A percentile compares a stretch with the other conserved stretches of the same genome.
Evolutionary conservation across 2,113 vertebrate species (phyloP).

Genomic region (Channa maculata): DNA sequence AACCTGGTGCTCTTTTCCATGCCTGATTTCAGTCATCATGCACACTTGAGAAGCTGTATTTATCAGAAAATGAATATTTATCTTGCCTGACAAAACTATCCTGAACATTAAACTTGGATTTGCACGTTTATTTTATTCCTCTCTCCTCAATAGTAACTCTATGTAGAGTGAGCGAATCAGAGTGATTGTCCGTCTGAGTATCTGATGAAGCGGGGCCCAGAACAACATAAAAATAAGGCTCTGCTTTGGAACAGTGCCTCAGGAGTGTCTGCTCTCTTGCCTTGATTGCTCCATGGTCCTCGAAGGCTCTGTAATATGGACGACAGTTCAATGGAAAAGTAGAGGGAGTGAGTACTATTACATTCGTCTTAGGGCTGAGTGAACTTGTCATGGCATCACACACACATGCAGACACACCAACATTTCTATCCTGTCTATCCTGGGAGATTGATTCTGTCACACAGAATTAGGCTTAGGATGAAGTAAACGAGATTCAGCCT

Average conservation of each 20-base stretch:
- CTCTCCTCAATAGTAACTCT: conserved; percentile 13
- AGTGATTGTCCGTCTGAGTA: conserved; percentile 58
- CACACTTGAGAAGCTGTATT: conserved; percentile 51
- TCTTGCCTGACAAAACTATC: conserved; percentile 24
- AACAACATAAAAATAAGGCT: conserved; percentile 55
- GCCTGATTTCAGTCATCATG: conserved; percentile 63
- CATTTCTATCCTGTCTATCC: conserved; percentile 35
- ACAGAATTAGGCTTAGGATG: conserved; percentile 46
- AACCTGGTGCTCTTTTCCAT: conserved; percentile 49
- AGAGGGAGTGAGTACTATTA: conserved; percentile 49
- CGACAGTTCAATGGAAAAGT: conserved; percentile 46
- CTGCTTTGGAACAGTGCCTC: conserved; percentile 51
- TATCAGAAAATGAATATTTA: conserved; percentile 29
- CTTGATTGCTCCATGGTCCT: conserved; percentile 62
- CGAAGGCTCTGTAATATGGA: conserved; percentile 58
- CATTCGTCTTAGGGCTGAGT: conserved; percentile 63
- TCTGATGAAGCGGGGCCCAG: conserved; percentile 55
- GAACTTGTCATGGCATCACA: conserved; percentile 53
- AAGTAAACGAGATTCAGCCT: conserved; percentile 61
- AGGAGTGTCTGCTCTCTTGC: conserved; percentile 46
- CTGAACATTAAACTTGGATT: conserved; percentile 29
- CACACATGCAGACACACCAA: conserved; percentile 13
- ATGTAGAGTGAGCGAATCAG: conserved; percentile 54
- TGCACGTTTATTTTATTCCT: conserved; percentile 24
- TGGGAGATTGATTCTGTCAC: conserved; percentile 53